These are phyloP conservation scores for Ophion ellenae DNA, from an alignment of 2,888 invertebrate genomes.

Conservation along the genomic window DNA sequence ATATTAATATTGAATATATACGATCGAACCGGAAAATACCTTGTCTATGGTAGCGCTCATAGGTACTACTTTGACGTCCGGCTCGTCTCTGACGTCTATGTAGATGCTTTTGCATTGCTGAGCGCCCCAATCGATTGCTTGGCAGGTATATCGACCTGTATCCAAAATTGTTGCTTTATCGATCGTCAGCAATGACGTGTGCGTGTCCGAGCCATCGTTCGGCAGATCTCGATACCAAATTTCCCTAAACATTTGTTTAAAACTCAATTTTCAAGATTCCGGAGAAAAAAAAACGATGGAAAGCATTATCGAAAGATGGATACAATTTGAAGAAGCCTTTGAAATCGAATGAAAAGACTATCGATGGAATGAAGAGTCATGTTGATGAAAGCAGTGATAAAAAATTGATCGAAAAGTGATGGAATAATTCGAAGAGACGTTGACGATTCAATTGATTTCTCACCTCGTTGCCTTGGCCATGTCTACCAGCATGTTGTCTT, in stretches of 20 bases:
- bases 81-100: conserved; percentile 87
- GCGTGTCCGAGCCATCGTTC: conserved; percentile 85
- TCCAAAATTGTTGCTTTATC: conserved; percentile 89
- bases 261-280: not conserved
- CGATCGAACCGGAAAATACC: conserved; percentile 82
- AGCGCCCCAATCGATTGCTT: conserved; percentile 89
- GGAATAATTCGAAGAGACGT: not conserved
- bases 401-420: not conserved
- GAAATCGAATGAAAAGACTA: not conserved
- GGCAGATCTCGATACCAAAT: conserved; percentile 83
- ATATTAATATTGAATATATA: not conserved
- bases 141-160: conserved; percentile 92
- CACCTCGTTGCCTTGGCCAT: conserved; percentile 90
- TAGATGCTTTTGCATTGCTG: conserved; percentile 88
- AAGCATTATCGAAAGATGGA: not conserved
- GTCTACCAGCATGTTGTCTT: conserved; percentile 91
- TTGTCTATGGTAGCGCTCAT: conserved; percentile 89
- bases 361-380: no score
- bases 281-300: not conserved
- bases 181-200: conserved; percentile 90
- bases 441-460: conserved; percentile 61
- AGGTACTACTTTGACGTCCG: conserved; percentile 88
- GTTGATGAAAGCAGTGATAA: not conserved
- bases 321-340: not conserved
- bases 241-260: conserved; percentile 73